Base-by-base conservation (phyloP, 2,888 invertebrate genomes). In the Melangyna quadrimaculata region DNA sequence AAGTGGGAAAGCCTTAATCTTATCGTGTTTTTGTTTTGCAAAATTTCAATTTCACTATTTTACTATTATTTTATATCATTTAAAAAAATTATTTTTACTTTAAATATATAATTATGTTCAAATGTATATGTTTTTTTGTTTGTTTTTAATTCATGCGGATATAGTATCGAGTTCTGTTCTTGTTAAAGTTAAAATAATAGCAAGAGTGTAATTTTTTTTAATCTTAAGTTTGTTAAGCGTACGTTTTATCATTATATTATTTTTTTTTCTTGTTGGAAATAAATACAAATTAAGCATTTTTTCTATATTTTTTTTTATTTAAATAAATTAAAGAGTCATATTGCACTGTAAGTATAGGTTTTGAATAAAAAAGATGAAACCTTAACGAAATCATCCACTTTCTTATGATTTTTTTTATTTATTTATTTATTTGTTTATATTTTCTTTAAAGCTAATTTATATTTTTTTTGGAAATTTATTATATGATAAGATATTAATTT, bases 281-380 rank as follows among this genome's bases (percentile, higher is more conserved):
- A 57, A 67, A 69, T n/a, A 22, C 70, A 78, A 73, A 48, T 51
- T 45, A 78, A 83, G 79, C 74, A 78, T 48, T 77, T 78, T 19
- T 71, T 72, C 51, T 57, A 32, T 51, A 67, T 67, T 32, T 65
- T 19, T 67, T 32, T 65, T 19, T 65, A 22, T 65, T 27, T 48
- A 48, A 75, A 51, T 14, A 72, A 72, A 81, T 55, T 61, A 73
- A 67, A 72, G 61, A 69, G 29, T 73, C 48, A 73, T 78, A 70
- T 78, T 86, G 73, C 81, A 80, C 86, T 81, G 80, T 81, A 81
- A 75, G 81, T 86, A 45, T 65, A 73, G 74, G 57, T 80, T 55
- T 80, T 59, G 55, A 80, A 75, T 80, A 55, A 80, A 79, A 78
- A 86, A 78, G 75, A 81, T 81, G 86, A 86, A 86, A 86, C 86